Evolutionary conservation across 1,140 invertebrate genomes (phyloP), one percentile per base, ranked within the genome.

Genomic region (Euwallacea similis): DNA sequence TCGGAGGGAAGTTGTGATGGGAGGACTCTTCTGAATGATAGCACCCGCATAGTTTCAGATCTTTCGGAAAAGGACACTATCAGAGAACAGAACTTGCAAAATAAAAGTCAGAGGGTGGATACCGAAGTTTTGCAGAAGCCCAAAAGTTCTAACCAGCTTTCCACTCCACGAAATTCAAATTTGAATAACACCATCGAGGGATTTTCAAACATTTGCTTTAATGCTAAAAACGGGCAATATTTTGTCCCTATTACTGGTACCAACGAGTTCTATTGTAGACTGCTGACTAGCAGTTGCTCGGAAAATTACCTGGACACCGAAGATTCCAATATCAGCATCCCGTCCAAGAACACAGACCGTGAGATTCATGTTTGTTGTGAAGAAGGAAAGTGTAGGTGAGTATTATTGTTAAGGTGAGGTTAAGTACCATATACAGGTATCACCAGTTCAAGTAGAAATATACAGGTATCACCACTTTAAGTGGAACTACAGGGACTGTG

Each of bases 1-100:
- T n/a, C 13, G 15, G 50, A 60, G 56, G 50, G 41, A 55, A 67
- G 47, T 60, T 74, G 68, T 8, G 66, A 74, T 43, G 69, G n/a
- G 42, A 66, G 50, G 43, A 74, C 66, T 47, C 13, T 66, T 33
- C 15, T 74, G 7, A 74, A 66, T 56, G 73, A 74, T 11, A 72
- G 70, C 53, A 44, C n/a, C 7, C 61, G 50, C 54, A 42, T 70
- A 16, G 55, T 73, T n/a, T 67, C 67, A 46, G 68, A 70, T 62
- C 62, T 53, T 44, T 73, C 72, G 7, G 63, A 67, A 7, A 47
- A 66, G 54, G 46, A 8, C 1, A 16, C 16, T 16, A 66, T 10
- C 16, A 53, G 15, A n/a, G 33, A 21, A 7, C 10, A 58, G 16
- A 2, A 58, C 6, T 50, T 13, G 9, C 46, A 50, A 50, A 50